Base-by-base conservation (phyloP, 2,113 vertebrate species). In the Cyprinus carpio region DNA sequence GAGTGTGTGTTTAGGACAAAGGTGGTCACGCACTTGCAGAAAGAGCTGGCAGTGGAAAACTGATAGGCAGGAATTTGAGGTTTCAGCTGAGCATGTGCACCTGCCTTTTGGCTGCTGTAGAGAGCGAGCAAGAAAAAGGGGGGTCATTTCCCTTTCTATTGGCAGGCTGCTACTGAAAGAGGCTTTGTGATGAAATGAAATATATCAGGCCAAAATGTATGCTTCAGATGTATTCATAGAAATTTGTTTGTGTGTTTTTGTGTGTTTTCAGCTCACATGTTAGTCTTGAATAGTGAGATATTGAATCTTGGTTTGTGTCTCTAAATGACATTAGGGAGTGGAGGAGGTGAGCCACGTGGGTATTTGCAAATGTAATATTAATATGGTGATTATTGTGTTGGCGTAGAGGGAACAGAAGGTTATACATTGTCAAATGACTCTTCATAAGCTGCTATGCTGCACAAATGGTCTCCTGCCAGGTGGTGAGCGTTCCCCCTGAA, bases 31-130 rank as follows among this genome's bases (percentile, higher is more conserved):
- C 75, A 82, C 60, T 65, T 64, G 11, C 82, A 82, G 84, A 87
- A 89, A 86, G 81, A 84, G 87, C 89, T 90, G 87, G 90, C 87
- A 79, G 43, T 54, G 80, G 85, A 83, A 89, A 89, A 89, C 60
- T 84, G 81, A 25, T 60, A 67, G 86, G 60, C 76, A 85, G 85
- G 87, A 85, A 85, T 77, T 86, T 75, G 78, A 89, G 84, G 71
- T 81, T 86, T 88, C 75, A 72, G 84, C 65, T 83, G 54, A 13
- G 69, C 67, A 86, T 54, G 51, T 84, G 82, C 90, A 91, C 90
- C 88, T 91, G 88, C 84, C 54, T 90, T 87, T 88, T 85, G 87
- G 79, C 75, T 75, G n/a, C 23, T 78, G 64, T 51, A 20, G 43
- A 67, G n/a, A 54, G 80, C 64, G 49, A 43, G 49, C 27, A 25